These are phyloP conservation scores for Eudyptes chrysolophus DNA, from an alignment of 2,113 vertebrate genomes.

Conservation along the genomic window DNA sequence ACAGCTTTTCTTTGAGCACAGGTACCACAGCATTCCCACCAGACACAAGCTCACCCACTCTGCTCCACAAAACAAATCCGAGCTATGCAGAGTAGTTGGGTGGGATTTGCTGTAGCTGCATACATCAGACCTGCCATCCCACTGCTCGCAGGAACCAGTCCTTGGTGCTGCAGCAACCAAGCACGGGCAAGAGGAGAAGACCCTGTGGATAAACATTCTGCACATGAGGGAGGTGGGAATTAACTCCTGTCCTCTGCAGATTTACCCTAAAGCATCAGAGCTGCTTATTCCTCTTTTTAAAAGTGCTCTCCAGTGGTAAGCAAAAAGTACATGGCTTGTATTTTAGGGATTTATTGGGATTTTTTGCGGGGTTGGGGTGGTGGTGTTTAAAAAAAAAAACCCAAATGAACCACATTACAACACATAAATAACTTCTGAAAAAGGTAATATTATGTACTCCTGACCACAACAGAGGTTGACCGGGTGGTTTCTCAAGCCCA, in stretches of 20 bases:
- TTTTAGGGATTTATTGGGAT: neutral
- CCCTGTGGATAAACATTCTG: neutral
- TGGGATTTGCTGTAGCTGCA: neutral
- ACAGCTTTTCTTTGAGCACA: neutral
- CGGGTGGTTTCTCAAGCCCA: neutral
- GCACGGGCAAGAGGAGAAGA: neutral
- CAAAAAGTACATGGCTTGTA: neutral
- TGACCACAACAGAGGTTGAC: neutral
- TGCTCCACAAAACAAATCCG: neutral
- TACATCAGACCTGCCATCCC: neutral
- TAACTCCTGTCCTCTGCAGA: neutral
- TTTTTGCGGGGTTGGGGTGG: rapidly evolving
- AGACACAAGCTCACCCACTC: neutral
- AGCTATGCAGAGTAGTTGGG: rapidly evolving
- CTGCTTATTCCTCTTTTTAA: neutral
- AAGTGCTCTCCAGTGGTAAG: neutral
- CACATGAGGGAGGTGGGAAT: neutral
- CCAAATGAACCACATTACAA: rapidly evolving
- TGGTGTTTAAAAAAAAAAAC: neutral
- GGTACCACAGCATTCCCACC: neutral
- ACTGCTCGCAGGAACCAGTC: neutral
- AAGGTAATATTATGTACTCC: neutral
- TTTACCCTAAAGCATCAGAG: neutral
- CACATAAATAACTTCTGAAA: neutral
- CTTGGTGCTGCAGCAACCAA: neutral